These are phyloP conservation scores for Myotis myotis DNA, from an alignment of 2,797 vertebrate genomes.

Conservation along the genomic window DNA sequence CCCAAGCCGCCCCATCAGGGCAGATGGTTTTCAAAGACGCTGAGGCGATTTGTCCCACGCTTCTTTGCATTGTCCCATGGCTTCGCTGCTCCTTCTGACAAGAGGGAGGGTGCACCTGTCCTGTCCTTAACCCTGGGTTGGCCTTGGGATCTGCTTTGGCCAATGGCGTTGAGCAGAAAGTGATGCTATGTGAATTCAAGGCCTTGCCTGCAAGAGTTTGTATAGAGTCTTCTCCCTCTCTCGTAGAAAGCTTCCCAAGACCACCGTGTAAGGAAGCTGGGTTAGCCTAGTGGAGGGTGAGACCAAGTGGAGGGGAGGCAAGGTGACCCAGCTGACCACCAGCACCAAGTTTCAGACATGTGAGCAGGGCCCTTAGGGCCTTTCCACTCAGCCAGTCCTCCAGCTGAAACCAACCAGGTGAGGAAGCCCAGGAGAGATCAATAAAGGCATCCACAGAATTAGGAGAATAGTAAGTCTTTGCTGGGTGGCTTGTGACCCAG, in stretches of 20 bases:
- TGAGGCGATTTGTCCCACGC: neutral
- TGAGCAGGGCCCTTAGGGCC: neutral
- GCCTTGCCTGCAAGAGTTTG: neutral
- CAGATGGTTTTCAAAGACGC: neutral
- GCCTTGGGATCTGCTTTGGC: neutral
- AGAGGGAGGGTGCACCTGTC: neutral
- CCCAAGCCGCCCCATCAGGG: neutral
- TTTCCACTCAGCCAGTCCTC: neutral
- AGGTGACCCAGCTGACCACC: neutral
- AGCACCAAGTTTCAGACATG: neutral
- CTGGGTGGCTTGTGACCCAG: neutral
- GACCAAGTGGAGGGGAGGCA: neutral
- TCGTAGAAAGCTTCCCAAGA: neutral
- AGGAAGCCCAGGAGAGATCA: neutral
- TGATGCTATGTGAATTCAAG: neutral
- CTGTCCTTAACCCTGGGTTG: neutral
- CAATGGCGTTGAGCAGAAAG: neutral
- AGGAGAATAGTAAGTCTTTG: neutral
- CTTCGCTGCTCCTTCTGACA: neutral
- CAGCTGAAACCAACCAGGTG: neutral
- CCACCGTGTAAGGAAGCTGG: neutral
- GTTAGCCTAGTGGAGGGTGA: neutral
- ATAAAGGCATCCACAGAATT: neutral
- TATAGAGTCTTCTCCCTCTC: neutral
- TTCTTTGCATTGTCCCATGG: neutral